A percentile compares a stretch with the other conserved stretches of the same genome.
phyloP scores from a whole-genome alignment of 2,888 invertebrate species.

The Phlogophora meticulosa region DNA sequence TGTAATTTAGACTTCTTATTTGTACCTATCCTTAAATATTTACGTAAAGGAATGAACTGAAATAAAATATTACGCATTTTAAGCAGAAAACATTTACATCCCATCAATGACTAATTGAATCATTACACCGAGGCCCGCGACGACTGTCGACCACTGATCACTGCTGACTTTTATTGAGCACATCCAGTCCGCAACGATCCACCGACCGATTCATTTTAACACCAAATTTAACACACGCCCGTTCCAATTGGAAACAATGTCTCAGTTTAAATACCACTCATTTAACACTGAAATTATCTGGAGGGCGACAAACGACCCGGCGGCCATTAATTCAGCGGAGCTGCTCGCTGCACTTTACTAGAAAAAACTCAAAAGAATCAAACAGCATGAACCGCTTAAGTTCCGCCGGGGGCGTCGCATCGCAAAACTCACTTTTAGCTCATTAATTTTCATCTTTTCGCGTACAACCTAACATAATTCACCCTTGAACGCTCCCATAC shows the following conservation, averaged over 20 bases:
- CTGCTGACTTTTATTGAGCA: conserved; percentile 53
- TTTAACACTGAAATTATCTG: conserved; percentile 77
- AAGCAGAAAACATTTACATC: conserved; percentile 27
- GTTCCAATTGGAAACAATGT: conserved; percentile 72
- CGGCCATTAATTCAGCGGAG: conserved; percentile 75
- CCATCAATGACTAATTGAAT: conserved; percentile 48
- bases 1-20: not conserved
- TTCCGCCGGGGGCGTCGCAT: conserved; percentile 71
- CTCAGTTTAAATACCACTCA: conserved; percentile 75
- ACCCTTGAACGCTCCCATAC: conserved; percentile 89
- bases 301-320: conserved; percentile 73
- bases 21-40: not conserved
- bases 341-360: conserved; percentile 71
- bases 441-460: conserved; percentile 91
- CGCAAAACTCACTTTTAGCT: conserved; percentile 86
- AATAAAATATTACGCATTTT: not conserved
- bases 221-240: conserved; percentile 63
- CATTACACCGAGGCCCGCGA: conserved; percentile 15
- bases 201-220: conserved; percentile 64
- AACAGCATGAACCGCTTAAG: conserved; percentile 81
- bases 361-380: conserved; percentile 79
- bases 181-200: conserved; percentile 8
- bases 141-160: conserved; percentile 34
- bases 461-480: conserved; percentile 88
- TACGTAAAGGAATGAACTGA: not conserved